These are phyloP conservation scores for Cynopterus sphinx DNA, from an alignment of 2,797 vertebrate species.

Conservation along the genomic window DNA sequence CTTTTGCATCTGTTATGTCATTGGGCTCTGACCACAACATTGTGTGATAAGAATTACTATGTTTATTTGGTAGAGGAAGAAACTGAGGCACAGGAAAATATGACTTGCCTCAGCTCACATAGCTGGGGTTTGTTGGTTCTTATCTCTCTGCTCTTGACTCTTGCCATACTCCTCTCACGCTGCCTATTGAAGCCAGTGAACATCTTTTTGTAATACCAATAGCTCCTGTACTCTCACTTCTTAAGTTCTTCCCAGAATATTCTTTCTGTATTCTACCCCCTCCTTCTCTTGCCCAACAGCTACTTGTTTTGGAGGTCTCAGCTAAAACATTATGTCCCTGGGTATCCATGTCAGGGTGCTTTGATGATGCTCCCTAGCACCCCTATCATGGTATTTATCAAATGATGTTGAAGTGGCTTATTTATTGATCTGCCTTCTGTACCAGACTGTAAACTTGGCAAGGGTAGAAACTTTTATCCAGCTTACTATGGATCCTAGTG, in stretches of 20 bases:
- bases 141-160: background rate
- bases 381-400: background rate
- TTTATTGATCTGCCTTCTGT: background rate
- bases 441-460: background rate
- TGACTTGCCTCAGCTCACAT: background rate
- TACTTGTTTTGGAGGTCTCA: background rate
- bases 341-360: background rate
- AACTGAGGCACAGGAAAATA: background rate
- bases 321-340: background rate
- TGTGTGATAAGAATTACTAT: background rate
- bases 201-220: background rate
- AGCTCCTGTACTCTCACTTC: background rate
- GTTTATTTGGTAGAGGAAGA: background rate
- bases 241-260: background rate
- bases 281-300: background rate
- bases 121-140: background rate
- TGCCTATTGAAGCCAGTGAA: background rate
- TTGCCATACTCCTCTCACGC: background rate
- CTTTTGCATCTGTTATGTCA: background rate
- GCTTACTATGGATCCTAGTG: background rate
- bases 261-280: background rate
- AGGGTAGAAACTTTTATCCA: background rate
- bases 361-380: background rate
- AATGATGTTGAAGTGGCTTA: background rate
- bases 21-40: background rate